Conservation (phyloP, 2,888 invertebrate genomes). For the Ophonus ardosiacus region DNA sequence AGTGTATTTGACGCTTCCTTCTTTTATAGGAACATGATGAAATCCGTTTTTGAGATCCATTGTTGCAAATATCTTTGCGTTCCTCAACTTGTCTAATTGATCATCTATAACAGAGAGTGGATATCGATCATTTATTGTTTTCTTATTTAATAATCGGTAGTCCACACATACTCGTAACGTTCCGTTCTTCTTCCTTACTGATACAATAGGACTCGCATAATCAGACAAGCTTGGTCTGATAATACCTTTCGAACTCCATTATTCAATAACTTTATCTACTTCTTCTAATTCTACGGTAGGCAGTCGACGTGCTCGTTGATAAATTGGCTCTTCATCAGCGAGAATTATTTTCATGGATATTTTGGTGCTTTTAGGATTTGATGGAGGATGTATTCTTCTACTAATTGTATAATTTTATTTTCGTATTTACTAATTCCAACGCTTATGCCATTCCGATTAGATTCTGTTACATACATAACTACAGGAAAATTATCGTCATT, state of each 20-base stretch:
- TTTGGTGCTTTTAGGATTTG: constrained; percentile 2
- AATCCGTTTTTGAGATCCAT: constrained; percentile 68
- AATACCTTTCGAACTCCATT: constrained; percentile 17
- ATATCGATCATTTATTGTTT: constrained; percentile 37
- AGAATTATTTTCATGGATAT: constrained; percentile 38
- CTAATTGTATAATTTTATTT: constrained; percentile 9
- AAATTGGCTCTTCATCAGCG: constrained; percentile 8
- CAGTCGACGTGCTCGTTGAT: constrained; percentile 22
- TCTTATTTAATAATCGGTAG: constrained; percentile 39
- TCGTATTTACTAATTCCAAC: not conserved
- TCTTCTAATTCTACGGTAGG: not conserved
- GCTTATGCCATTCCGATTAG: not conserved
- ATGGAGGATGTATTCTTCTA: not conserved
- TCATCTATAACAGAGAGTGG: constrained; percentile 46
- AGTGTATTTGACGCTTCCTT: constrained; percentile 60
- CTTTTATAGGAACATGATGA: constrained; percentile 68
- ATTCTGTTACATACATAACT: not conserved
- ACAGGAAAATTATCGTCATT: not conserved
- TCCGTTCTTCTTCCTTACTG: constrained; percentile 50
- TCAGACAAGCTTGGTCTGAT: constrained; percentile 56
- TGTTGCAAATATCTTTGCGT: constrained; percentile 37
- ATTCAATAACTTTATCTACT: constrained; percentile 31
- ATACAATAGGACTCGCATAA: constrained; percentile 54
- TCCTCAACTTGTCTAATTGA: constrained; percentile 21
- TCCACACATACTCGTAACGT: constrained; percentile 42